Evolutionary conservation across 2,797 vertebrate species (phyloP), one percentile per base, ranked within the genome.

Genomic region (Telmatherina bonti): DNA sequence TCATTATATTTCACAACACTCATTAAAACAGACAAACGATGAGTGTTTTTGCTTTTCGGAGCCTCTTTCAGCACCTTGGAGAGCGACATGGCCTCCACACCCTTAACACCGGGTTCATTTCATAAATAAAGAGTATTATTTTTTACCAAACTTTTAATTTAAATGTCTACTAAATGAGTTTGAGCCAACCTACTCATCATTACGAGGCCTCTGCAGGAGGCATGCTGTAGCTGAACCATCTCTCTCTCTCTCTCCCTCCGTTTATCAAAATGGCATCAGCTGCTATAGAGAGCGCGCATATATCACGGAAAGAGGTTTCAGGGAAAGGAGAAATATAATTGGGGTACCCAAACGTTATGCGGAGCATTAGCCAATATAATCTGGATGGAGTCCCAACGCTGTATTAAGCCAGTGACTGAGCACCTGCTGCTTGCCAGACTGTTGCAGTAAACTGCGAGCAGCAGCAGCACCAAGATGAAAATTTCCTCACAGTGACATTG

Each of bases 351-450:
- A 75, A 83, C 66, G 45, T 72, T 75, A 76, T 82, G 78, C 65
- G 13, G 47, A 66, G 57, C 76, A 77, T 81, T 62, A 75, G 90
- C 88, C 87, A 91, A 82, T 72, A 85, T 84, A 49, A 79, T 87
- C 83, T 93, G 91, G 91, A 91, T 65, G 26, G 67, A 84, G 81
- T 92, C 87, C 89, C 79, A 66, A 62, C 52, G 79, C 86, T 88
- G 88, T 88, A 83, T 90, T 86, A 84, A 87, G 80, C 81, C 78
- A 77, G 88, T 88, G 86, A 92, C 85, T 67, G 90, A 90, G 90
- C 91, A 91, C 91, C 92, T 93, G 92, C 90, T 92, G 91, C 92
- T 90, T 88, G 89, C 88, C 90, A 90, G 87, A 90, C 87, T 91
- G 91, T 91, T 93, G 92, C 92, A 86, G 90, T 82, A 91, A 87